These are phyloP conservation scores for Lacerta agilis DNA, from an alignment of 2,797 vertebrate species.

Conservation along the genomic window DNA sequence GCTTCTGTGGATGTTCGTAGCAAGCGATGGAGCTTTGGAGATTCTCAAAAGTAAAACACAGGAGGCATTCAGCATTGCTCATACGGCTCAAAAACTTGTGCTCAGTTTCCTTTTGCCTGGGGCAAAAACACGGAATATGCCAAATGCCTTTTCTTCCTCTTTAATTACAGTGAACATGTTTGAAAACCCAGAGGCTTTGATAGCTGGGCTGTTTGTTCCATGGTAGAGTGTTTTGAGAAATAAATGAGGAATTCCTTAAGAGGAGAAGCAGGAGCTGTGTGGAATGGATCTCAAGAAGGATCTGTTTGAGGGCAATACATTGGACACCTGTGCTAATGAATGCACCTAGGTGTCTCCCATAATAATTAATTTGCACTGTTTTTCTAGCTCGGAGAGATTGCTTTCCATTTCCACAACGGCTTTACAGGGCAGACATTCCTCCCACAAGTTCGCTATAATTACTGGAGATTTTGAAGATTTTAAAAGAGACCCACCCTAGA, in stretches of 20 bases:
- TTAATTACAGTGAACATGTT: background rate
- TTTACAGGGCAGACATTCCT: conserved; percentile 52
- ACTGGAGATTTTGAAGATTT: conserved; percentile 40
- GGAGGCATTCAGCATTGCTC: background rate
- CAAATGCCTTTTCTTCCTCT: background rate
- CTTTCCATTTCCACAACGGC: conserved; percentile 37
- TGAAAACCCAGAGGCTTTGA: background rate
- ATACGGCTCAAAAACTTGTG: background rate
- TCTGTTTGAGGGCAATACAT: background rate
- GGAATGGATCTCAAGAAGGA: background rate
- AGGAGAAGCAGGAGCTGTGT: conserved; percentile 9
- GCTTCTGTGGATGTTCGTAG: background rate
- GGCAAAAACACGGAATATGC: background rate
- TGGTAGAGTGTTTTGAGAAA: background rate
- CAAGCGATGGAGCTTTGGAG: background rate
- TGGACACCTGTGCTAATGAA: background rate
- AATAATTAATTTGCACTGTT: conserved; percentile 60
- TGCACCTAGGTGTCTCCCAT: conserved; percentile 42
- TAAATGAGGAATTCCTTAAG: conserved; percentile 27
- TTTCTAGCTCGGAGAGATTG: conserved; percentile 55
- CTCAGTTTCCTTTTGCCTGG: background rate
- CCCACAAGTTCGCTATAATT: conserved; percentile 25
- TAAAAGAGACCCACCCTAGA: conserved; percentile 40
- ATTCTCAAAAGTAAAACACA: background rate
- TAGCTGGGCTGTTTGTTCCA: background rate